Percentiles rank a stretch among this genome's conserved stretches.
Conservation (phyloP, 2,113 vertebrate species). For the Cricetomys ansorgei region DNA sequence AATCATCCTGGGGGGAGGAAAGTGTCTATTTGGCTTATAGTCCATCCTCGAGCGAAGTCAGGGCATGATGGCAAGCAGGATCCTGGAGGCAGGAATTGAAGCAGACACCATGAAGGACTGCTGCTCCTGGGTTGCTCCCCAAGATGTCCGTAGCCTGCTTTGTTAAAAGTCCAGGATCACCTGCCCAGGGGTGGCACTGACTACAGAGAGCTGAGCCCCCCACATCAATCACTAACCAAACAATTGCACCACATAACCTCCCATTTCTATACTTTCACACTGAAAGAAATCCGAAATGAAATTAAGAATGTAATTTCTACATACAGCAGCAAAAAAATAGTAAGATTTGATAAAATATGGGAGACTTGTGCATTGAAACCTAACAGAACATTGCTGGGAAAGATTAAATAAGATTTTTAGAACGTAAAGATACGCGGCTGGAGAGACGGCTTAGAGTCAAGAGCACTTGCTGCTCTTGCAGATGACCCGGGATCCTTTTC, state of each 20-base stretch:
- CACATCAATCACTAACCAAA: neutral
- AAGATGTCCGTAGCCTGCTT: neutral
- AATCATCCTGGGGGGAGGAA: neutral
- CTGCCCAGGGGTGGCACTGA: neutral
- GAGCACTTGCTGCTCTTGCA: neutral
- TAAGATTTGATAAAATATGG: neutral
- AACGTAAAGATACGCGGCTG: neutral
- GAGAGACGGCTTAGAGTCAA: neutral
- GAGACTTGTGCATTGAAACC: neutral
- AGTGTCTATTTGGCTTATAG: neutral
- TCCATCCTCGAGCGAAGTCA: neutral
- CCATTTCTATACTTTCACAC: neutral
- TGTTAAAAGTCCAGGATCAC: neutral
- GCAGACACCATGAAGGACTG: neutral
- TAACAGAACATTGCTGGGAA: neutral
- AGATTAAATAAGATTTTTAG: neutral
- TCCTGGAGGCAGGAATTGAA: neutral
- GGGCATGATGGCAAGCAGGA: neutral
- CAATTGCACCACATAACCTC: neutral
- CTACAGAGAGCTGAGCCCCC: neutral
- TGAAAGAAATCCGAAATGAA: neutral
- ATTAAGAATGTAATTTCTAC: neutral
- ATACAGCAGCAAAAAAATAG: neutral
- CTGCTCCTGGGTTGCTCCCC: neutral
- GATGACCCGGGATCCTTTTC: too few relatives aligned